Conservation (phyloP, 2,888 invertebrate genomes). For the Linnaemya vulpina region DNA sequence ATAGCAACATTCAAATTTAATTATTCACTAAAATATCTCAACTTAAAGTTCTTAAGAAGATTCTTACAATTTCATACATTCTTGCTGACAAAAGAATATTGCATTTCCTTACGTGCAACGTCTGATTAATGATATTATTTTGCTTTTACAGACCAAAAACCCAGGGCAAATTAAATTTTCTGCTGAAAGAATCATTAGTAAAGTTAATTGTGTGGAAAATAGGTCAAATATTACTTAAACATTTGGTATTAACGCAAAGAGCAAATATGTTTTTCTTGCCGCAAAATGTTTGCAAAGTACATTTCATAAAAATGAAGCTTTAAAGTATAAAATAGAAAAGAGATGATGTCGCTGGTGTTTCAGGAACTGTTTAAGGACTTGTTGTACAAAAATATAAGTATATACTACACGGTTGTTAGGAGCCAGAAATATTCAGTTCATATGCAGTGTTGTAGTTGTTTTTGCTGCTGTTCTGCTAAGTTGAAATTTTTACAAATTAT, state of each 20-base stretch:
- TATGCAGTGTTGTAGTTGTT: neutral
- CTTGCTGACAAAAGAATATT: neutral
- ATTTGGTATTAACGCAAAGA: slow-evolving; percentile 42
- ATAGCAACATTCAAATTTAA: neutral
- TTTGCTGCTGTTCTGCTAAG: neutral
- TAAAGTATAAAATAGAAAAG: neutral
- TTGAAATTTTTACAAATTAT: slow-evolving; percentile 21
- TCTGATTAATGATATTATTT: slow-evolving; percentile 38
- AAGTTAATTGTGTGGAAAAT: slow-evolving; percentile 66
- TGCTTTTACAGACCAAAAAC: slow-evolving; percentile 25
- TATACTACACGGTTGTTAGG: neutral
- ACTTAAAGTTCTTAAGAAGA: neutral
- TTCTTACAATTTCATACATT: neutral
- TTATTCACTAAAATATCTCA: neutral
- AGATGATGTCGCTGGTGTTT: neutral
- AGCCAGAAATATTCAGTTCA: slow-evolving; percentile 16
- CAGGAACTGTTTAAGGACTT: neutral
- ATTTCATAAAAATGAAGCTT: slow-evolving; percentile 23
- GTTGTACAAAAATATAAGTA: neutral
- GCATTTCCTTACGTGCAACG: neutral
- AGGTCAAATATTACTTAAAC: slow-evolving; percentile 60
- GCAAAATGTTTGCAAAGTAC: neutral
- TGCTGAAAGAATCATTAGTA: slow-evolving; percentile 43
- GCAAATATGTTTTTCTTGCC: slow-evolving; percentile 15
- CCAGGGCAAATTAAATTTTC: slow-evolving; percentile 47